Conservation (phyloP, 2,888 invertebrate genomes). For the Lysandra coridon region DNA sequence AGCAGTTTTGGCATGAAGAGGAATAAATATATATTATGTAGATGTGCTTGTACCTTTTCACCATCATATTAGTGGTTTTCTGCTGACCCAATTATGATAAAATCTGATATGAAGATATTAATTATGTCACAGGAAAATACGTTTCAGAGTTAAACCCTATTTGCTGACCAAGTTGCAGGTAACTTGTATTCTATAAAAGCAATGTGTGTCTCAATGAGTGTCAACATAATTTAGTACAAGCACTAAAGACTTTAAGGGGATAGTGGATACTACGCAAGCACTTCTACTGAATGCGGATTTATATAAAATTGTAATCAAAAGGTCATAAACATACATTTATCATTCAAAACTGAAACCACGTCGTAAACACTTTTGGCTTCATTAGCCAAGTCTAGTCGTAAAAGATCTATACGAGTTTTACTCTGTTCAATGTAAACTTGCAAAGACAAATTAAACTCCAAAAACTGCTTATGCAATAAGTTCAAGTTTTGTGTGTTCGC, state of each 20-base stretch:
- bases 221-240: too few relatives aligned
- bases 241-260: not conserved
- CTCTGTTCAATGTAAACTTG: slow-evolving; percentile 69
- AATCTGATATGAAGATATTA: not conserved
- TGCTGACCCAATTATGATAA: not conserved
- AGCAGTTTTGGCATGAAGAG: too few relatives aligned
- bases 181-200: not conserved
- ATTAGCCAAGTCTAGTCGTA: slow-evolving; percentile 60
- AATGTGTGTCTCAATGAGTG: too few relatives aligned
- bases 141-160: too few relatives aligned
- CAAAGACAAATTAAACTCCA: slow-evolving; percentile 73
- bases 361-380: slow-evolving; percentile 61
- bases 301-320: not conserved
- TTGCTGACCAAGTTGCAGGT: not conserved
- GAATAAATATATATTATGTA: too few relatives aligned
- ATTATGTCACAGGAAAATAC: not conserved
- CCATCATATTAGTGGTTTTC: too few relatives aligned
- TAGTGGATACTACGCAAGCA: not conserved
- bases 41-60: too few relatives aligned
- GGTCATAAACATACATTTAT: slow-evolving; percentile 58
- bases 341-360: slow-evolving; percentile 64
- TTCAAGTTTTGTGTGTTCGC: slow-evolving; percentile 61
- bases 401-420: slow-evolving; percentile 57
- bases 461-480: slow-evolving; percentile 61
- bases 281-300: not conserved